Base-by-base conservation (phyloP, 2,113 vertebrate genomes). In the cattle (Bos taurus) region DNA sequence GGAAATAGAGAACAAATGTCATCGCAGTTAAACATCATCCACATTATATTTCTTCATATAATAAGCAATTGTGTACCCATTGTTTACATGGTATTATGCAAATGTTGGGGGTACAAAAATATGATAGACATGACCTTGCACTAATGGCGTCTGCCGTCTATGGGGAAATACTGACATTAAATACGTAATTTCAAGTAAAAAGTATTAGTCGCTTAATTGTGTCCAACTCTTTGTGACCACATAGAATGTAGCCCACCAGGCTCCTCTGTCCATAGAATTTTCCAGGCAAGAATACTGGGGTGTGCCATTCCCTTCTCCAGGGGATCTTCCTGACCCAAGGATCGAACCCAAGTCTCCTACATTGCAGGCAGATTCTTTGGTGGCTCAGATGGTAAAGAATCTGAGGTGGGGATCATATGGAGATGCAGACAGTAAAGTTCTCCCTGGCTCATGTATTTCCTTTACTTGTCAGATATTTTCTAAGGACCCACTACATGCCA, bases 181-280 rank as follows among this genome's bases (percentile, higher is more conserved):
- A 13, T 54, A 86, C 85, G 14, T 87, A 30, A 82, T 97, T 97
- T 87, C 13, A 92, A 94, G 36, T 36, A 3, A 57, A 77, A 74
- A 74, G 5, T 40, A 2, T 40, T 40, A 74, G 36, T 74, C 1
- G 5, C 67, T 40, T 40, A 74, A 21, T 40, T 74, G 67, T 40
- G 36, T 74, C 36, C 67, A 40, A 25, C 21, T 40, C 21, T 74
- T 74, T 40, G 67, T 40, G 67, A 74, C 67, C 21, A 40, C 11
- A 0, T 74, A 36, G 67, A 40, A n/a, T 40, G 10, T 36, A 71
- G 19, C 8, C n/a, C 19, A n/a, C 4, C 8, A 74, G 67, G n/a
- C n/a, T 40, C 19, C 36, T 74, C 19, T 74, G 36, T 74, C 67
- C 21, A 74, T 74, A 40, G 21, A 40, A 40, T 74, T 74, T 40